Evolutionary conservation across 2,113 vertebrate species (phyloP).

Genomic region (Columba livia): DNA sequence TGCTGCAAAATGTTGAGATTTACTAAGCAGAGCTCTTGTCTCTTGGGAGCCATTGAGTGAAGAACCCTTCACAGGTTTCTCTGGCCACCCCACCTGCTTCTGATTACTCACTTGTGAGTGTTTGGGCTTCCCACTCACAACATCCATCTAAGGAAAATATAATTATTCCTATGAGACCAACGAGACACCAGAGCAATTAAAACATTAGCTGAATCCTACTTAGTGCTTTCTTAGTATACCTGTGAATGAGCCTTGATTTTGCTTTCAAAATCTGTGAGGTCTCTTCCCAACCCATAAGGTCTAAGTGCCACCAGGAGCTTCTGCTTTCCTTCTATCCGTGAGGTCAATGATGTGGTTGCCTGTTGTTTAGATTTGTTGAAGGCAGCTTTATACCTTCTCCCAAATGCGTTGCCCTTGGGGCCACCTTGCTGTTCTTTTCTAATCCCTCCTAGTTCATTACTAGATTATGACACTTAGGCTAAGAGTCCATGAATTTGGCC

Average conservation of each 20-base stretch:
- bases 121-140: neutral
- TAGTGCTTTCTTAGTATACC: neutral
- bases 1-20: neutral
- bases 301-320: neutral
- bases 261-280: neutral
- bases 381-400: neutral
- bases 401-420: neutral
- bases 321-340: neutral
- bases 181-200: neutral
- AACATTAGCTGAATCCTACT: neutral
- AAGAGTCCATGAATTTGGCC: neutral
- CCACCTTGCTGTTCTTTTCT: neutral
- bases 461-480: neutral
- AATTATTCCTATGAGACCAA: neutral
- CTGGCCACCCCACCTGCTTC: neutral
- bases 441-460: neutral
- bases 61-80: neutral
- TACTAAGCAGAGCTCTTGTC: neutral
- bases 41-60: neutral
- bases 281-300: neutral
- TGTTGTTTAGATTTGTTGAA: neutral
- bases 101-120: neutral
- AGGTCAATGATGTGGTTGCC: neutral
- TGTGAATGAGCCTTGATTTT: neutral
- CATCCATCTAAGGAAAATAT: neutral